These are phyloP conservation scores for Syngnathus scovelli DNA, from an alignment of 2,113 vertebrate genomes.

Conservation along the genomic window DNA sequence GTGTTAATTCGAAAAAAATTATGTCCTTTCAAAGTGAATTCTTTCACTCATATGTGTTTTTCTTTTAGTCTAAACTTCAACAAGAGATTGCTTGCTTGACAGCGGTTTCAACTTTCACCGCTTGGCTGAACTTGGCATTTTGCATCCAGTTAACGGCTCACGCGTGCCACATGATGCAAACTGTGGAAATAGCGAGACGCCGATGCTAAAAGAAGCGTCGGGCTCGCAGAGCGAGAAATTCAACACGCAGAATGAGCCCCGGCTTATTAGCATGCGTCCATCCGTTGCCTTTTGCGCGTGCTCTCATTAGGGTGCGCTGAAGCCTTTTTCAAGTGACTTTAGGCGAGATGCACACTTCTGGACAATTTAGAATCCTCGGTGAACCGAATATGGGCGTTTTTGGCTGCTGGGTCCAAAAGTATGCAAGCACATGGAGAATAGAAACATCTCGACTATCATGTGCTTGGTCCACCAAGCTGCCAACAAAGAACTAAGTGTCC, in stretches of 20 bases:
- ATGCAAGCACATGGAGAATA: no score
- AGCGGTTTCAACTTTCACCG: neutral
- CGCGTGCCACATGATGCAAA: constrained; percentile 52
- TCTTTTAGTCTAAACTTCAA: neutral
- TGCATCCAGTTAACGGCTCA: neutral
- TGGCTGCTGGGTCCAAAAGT: no score
- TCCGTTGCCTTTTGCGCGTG: neutral
- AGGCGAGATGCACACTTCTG: no score
- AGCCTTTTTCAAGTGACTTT: neutral
- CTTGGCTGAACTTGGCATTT: constrained; percentile 1
- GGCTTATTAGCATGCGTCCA: neutral
- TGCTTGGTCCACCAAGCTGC: no score
- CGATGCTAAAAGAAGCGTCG: constrained; percentile 8
- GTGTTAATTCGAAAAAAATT: no score
- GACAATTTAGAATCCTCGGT: no score
- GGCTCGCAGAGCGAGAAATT: constrained; percentile 8
- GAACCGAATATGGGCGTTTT: no score
- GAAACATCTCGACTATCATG: no score
- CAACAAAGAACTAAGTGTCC: no score
- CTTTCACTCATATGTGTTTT: neutral
- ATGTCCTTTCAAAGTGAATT: neutral
- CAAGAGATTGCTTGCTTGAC: neutral
- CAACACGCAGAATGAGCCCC: neutral
- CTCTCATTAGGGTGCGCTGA: neutral
- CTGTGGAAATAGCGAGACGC: constrained; percentile 23